Evolutionary conservation across 2,888 invertebrate genomes (phyloP).

Genomic region (Amphipoea oculea): DNA sequence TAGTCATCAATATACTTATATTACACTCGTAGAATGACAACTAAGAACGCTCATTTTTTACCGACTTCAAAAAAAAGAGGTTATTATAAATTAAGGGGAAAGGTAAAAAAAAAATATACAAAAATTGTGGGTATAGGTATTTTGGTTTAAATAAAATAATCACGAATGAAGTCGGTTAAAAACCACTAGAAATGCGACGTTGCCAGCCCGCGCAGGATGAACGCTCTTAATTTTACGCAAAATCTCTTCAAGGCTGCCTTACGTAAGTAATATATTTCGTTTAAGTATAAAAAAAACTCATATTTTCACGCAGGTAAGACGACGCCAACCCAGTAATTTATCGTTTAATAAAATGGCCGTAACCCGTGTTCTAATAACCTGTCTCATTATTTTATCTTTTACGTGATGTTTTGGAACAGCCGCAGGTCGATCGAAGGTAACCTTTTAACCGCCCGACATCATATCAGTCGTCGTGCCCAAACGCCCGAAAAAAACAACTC

Average conservation of each 20-base stretch:
- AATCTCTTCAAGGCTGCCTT: slow-evolving; percentile 5
- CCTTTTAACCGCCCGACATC: too few species aligned
- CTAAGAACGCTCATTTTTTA: too few species aligned
- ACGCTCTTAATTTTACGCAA: slow-evolving; percentile 8
- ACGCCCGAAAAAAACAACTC: too few species aligned
- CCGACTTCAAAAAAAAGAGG: too few species aligned
- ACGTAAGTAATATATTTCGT: slow-evolving; percentile 18
- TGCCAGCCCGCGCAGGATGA: too few species aligned
- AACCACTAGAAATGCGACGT: too few species aligned
- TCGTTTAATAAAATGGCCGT: slow-evolving; percentile 49
- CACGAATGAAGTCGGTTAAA: too few species aligned
- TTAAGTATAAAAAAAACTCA: slow-evolving; percentile 31
- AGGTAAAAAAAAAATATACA: too few species aligned
- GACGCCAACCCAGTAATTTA: slow-evolving; percentile 48
- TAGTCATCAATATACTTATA: background rate
- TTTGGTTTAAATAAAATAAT: too few species aligned
- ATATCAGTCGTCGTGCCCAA: too few species aligned
- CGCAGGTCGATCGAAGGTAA: background rate
- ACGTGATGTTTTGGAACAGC: background rate
- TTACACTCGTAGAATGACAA: background rate
- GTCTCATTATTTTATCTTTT: background rate
- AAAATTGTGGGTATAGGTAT: too few species aligned
- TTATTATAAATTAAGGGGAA: too few species aligned
- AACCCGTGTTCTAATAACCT: slow-evolving; percentile 20
- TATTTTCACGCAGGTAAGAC: slow-evolving; percentile 37